Evolutionary conservation across 2,888 invertebrate species (phyloP).

Genomic region (Spodoptera littoralis): DNA sequence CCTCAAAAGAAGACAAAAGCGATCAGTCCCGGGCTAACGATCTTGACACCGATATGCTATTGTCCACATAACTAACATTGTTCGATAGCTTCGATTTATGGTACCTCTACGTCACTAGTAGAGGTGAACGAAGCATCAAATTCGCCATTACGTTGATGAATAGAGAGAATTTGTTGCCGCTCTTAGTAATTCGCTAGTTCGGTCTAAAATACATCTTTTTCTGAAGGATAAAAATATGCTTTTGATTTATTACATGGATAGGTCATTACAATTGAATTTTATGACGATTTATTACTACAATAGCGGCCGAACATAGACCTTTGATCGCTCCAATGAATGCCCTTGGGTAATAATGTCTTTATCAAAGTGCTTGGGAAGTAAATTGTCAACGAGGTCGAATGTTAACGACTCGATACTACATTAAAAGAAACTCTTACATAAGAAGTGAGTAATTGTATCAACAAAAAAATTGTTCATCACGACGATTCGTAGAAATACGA

Average conservation of each 20-base stretch:
- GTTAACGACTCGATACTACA: background rate
- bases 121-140: constrained; percentile 62
- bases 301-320: constrained; percentile 2
- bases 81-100: constrained; percentile 69
- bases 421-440: no score
- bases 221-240: background rate
- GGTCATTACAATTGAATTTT: constrained; percentile 18
- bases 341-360: constrained; percentile 18
- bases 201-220: constrained; percentile 21
- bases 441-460: no score
- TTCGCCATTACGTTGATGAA: constrained; percentile 71
- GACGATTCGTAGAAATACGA: constrained; percentile 18
- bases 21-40: constrained; percentile 61
- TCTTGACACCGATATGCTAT: constrained; percentile 79
- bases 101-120: constrained; percentile 58
- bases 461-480: constrained; percentile 9
- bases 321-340: constrained; percentile 19
- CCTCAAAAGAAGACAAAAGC: constrained; percentile 75
- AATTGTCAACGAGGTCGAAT: constrained; percentile 7
- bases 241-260: constrained; percentile 26
- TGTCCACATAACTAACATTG: constrained; percentile 72
- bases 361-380: constrained; percentile 9
- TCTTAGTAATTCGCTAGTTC: constrained; percentile 55
- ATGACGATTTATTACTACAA: background rate
- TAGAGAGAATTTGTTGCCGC: constrained; percentile 68